phyloP scores from a whole-genome alignment of 1,140 invertebrate species.

The Lepidurus arcticus region DNA sequence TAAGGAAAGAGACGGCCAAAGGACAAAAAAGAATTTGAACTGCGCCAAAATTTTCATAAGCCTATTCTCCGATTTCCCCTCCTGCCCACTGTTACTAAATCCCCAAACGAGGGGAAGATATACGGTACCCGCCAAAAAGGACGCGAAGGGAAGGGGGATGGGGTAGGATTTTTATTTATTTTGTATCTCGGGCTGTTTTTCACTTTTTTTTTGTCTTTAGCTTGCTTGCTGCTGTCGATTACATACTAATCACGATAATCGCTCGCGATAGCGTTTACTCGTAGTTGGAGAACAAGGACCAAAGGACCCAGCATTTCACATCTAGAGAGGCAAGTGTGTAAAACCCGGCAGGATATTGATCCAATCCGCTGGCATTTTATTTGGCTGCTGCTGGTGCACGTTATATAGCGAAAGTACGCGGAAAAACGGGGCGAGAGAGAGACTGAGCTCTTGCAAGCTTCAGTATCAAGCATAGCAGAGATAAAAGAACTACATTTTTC shows the following conservation, averaged over 20 bases:
- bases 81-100: too few relatives aligned
- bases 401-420: neutral
- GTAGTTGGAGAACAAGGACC: neutral
- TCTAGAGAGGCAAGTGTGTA: neutral
- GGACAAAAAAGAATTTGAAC: neutral
- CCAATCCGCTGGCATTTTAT: slow-evolving; percentile 10
- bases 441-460: neutral
- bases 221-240: neutral
- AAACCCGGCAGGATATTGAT: slow-evolving; percentile 8
- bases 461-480: neutral
- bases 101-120: too few relatives aligned
- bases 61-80: too few relatives aligned
- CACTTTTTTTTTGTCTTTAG: neutral
- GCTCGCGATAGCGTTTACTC: neutral
- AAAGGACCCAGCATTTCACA: neutral
- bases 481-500: neutral
- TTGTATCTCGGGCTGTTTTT: neutral
- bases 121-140: too few relatives aligned
- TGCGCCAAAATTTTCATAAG: too few relatives aligned
- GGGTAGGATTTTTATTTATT: neutral
- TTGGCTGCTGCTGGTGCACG: slow-evolving; percentile 11
- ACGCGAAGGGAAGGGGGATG: neutral
- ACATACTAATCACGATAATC: neutral
- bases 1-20: neutral
- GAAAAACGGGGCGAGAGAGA: neutral